phyloP scores from a whole-genome alignment of 2,113 vertebrate genomes.

The Leptobrachium leishanense region DNA sequence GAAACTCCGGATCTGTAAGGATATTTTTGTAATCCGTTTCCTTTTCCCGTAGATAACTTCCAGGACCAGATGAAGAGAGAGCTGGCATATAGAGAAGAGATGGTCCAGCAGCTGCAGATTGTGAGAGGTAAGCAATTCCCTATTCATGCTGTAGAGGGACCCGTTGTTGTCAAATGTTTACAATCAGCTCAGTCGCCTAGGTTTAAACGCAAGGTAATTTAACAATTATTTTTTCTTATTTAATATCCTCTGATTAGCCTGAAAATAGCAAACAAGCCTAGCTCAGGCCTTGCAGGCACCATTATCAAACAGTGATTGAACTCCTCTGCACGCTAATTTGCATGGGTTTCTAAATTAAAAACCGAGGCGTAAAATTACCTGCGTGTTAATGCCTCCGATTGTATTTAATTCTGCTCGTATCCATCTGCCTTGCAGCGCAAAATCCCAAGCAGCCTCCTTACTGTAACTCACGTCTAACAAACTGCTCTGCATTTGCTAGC shows the following conservation, averaged over 20 bases:
- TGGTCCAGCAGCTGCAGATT: slow-evolving; percentile 98
- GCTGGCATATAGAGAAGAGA: slow-evolving; percentile 95
- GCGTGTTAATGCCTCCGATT: slow-evolving; percentile 57
- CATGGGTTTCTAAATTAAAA: slow-evolving; percentile 67
- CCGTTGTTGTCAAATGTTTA: slow-evolving; percentile 3
- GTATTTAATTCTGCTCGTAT: slow-evolving; percentile 55
- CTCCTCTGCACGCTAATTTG: slow-evolving; percentile 58
- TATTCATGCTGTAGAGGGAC: slow-evolving; percentile 29
- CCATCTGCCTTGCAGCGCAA: slow-evolving; percentile 62
- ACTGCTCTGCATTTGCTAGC: slow-evolving; percentile 22
- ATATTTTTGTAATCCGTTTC: neutral
- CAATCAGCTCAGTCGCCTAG: slow-evolving; percentile 58
- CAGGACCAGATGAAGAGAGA: slow-evolving; percentile 99
- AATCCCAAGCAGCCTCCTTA: slow-evolving; percentile 31
- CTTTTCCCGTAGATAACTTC: slow-evolving; percentile 86
- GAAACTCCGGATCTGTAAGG: too few species aligned
- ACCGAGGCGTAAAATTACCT: slow-evolving; percentile 61
- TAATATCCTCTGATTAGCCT: slow-evolving; percentile 61
- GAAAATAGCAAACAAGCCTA: slow-evolving; percentile 57
- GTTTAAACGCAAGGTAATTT: slow-evolving; percentile 60
- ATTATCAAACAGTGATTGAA: slow-evolving; percentile 59
- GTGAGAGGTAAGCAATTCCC: slow-evolving; percentile 82
- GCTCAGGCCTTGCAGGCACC: slow-evolving; percentile 61
- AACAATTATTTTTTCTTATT: slow-evolving; percentile 58
- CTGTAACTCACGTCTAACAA: slow-evolving; percentile 50